Conservation (phyloP, 2,797 vertebrate species). For the Loriculus beryllinus region DNA sequence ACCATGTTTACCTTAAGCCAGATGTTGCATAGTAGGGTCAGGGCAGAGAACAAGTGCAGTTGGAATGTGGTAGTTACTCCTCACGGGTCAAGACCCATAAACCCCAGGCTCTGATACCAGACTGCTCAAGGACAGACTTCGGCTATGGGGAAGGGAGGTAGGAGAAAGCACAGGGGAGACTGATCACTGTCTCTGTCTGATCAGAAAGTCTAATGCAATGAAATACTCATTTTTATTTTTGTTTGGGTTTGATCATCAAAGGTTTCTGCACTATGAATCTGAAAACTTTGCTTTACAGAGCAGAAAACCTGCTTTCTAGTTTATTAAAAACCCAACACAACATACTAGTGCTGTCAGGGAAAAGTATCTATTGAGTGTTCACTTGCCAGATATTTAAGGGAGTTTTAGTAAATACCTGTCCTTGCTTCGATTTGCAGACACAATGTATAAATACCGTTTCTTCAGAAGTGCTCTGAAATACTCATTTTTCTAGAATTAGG, state of each 20-base stretch:
- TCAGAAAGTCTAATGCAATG: background rate
- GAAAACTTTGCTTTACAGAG: background rate
- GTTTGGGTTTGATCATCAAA: background rate
- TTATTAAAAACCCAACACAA: background rate
- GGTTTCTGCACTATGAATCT: background rate
- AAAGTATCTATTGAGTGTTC: background rate
- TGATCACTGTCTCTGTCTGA: background rate
- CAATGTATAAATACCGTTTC: background rate
- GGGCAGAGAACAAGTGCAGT: background rate
- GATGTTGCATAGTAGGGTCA: background rate
- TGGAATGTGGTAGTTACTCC: background rate
- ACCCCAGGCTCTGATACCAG: background rate
- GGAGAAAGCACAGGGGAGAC: too few species aligned
- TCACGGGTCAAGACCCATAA: background rate
- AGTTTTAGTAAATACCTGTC: background rate
- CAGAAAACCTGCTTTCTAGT: background rate
- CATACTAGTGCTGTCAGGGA: background rate
- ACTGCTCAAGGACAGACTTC: background rate
- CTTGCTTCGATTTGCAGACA: background rate
- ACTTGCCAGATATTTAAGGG: background rate
- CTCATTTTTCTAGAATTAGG: background rate
- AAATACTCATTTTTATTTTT: background rate
- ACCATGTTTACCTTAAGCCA: background rate
- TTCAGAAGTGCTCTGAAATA: background rate
- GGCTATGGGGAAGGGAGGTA: background rate